Conservation (phyloP, 2,888 invertebrate genomes). For the Xestia xanthographa region DNA sequence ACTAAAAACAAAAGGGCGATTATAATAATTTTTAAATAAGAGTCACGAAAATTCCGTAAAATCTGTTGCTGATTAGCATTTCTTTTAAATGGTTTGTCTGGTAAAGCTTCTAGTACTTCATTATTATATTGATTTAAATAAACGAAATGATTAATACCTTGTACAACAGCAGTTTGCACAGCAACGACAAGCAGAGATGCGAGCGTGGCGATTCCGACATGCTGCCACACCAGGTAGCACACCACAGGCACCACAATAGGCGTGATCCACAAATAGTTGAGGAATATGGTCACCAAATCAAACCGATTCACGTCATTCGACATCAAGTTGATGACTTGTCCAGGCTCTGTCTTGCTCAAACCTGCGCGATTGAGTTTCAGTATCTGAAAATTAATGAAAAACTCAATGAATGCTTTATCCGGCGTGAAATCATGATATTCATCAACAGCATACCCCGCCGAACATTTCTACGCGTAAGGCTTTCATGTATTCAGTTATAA, state of each 20-base stretch:
- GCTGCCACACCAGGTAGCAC: slow-evolving; percentile 85
- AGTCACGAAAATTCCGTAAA: background rate
- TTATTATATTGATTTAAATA: background rate
- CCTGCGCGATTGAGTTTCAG: slow-evolving; percentile 89
- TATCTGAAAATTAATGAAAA: slow-evolving; percentile 75
- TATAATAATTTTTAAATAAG: background rate
- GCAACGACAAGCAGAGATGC: slow-evolving; percentile 86
- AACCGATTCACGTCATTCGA: slow-evolving; percentile 96
- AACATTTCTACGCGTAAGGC: background rate
- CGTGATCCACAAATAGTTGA: slow-evolving; percentile 95
- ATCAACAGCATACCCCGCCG: background rate
- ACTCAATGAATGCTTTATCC: no score
- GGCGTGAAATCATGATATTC: background rate
- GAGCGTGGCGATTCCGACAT: slow-evolving; percentile 82
- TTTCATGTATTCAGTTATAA: background rate
- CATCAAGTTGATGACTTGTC: slow-evolving; percentile 95
- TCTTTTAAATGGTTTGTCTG: background rate
- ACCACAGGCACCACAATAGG: slow-evolving; percentile 93
- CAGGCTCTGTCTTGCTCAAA: slow-evolving; percentile 91
- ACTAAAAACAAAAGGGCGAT: slow-evolving; percentile 70
- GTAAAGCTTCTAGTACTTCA: background rate
- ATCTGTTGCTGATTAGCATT: background rate
- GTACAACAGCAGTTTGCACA: slow-evolving; percentile 91
- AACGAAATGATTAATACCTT: slow-evolving; percentile 76
- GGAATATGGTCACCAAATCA: slow-evolving; percentile 92